Evolutionary conservation across 2,888 invertebrate genomes (phyloP), one percentile per base, ranked within the genome.

Genomic region (Junonia oenone): DNA sequence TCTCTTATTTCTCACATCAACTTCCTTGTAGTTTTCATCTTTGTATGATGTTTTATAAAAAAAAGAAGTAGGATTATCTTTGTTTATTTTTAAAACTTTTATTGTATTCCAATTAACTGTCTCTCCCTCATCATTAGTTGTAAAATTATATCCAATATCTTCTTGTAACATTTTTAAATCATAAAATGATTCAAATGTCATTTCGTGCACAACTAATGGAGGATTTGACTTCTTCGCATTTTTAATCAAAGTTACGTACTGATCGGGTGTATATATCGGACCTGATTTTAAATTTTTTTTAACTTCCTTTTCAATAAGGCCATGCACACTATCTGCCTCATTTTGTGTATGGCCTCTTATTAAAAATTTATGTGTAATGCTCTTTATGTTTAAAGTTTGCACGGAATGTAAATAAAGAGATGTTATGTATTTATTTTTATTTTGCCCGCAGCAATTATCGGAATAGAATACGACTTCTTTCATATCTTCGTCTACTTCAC

Each of bases 281-380:
- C 52, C 52, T 1, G 56, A 52, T 37, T 52, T 22, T 2, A 56
- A 5, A 14, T 48, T 14, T 9, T 52, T 48, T 52, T 52, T 56
- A 3, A 56, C 15, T 29, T 56, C 45, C 6, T 52, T 56, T 29
- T 56, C 56, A 14, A 52, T 49, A 0, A 56, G 37, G 45, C 55
- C 45, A 17, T 55, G 55, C 1, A 55, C 49, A 35, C 45, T 55
- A 15, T 55, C 55, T 0, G 45, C 56, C 35, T 56, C 51, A 11
- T 56, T 56, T 45, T 56, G 56, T 8, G 56, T 45, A n/a, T 55
- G 52, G 2, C 52, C 59, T 6, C 50, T 9, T 29, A 59, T 53
- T 19, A 55, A 27, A 46, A 55, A 55, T 13, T 59, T 59, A 27
- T 55, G 51, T 9, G 52, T 55, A 11, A 55, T 52, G n/a, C n/a